Percentiles rank a stretch among this genome's conserved stretches.
phyloP scores from a whole-genome alignment of 2,113 vertebrate genomes.

The Solenodon paradoxus region DNA sequence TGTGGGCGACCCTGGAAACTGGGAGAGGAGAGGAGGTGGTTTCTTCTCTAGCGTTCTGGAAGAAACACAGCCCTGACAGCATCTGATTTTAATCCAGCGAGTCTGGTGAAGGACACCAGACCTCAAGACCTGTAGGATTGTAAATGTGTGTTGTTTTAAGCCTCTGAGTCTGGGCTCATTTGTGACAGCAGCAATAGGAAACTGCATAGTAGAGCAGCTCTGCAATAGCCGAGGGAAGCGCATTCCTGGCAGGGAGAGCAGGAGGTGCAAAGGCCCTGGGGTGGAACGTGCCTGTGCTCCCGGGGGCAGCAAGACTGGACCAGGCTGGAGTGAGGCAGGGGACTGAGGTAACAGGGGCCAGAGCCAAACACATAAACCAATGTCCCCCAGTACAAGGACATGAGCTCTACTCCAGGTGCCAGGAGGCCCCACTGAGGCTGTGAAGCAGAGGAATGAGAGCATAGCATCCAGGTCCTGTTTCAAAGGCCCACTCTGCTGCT shows the following conservation, averaged over 20 bases:
- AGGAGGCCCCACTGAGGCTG: neutral
- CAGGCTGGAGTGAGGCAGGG: too few species aligned
- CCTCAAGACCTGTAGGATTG: neutral
- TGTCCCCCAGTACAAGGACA: too few species aligned
- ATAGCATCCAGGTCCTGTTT: neutral
- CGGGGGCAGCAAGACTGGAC: fast-evolving
- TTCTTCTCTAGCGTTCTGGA: too few species aligned
- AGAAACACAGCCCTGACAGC: neutral
- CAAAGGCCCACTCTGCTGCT: neutral
- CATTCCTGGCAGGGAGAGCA: neutral
- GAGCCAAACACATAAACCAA: too few species aligned
- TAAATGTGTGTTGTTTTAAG: neutral
- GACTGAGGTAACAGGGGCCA: neutral
- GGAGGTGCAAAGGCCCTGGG: neutral
- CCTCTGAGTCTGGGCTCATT: neutral
- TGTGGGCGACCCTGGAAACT: neutral
- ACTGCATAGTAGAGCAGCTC: neutral
- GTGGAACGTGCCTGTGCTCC: neutral
- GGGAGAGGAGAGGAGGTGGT: neutral
- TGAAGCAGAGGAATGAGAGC: neutral
- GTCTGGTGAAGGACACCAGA: neutral
- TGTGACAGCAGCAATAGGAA: neutral
- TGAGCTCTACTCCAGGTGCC: neutral
- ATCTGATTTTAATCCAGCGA: neutral
- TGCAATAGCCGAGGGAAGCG: too few species aligned